Evolutionary conservation across 2,888 invertebrate species (phyloP).

Genomic region (Aphrophora alni): DNA sequence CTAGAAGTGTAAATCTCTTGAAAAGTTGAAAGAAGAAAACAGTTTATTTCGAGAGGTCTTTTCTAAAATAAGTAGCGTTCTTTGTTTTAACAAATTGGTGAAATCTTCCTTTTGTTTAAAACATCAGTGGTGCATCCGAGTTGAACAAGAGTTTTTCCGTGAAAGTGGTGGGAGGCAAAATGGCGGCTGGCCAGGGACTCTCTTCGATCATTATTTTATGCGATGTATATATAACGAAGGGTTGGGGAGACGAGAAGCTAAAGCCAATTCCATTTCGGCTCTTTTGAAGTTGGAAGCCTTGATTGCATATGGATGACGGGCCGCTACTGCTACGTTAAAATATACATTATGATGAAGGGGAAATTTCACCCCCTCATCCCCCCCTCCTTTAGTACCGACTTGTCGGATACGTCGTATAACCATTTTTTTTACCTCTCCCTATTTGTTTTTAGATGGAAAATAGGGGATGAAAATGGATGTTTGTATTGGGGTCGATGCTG

Average conservation of each 20-base stretch:
- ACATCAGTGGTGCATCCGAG: neutral
- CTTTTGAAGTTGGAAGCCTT: constrained; percentile 42
- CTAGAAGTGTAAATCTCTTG: neutral
- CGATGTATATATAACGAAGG: constrained; percentile 49
- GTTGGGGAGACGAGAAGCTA: constrained; percentile 36
- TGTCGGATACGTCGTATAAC: constrained; percentile 19
- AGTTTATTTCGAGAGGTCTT: neutral
- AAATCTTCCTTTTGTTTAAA: neutral
- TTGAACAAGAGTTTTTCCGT: neutral
- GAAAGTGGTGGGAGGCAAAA: constrained; percentile 45
- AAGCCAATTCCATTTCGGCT: constrained; percentile 43
- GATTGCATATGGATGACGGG: constrained; percentile 42
- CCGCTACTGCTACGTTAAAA: constrained; percentile 41
- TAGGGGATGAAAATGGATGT: neutral
- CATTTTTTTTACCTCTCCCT: neutral
- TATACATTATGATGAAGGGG: constrained; percentile 46
- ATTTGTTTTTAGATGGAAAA: neutral
- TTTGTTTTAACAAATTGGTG: neutral
- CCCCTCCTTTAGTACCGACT: neutral
- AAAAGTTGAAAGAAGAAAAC: neutral
- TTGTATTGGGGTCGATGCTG: neutral
- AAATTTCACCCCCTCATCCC: constrained; percentile 9
- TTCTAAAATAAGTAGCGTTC: neutral
- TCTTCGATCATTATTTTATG: constrained; percentile 50
- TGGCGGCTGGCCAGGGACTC: constrained; percentile 42